These are phyloP conservation scores for Idris sp. DNA, from an alignment of 1,140 invertebrate species.

Conservation along the genomic window DNA sequence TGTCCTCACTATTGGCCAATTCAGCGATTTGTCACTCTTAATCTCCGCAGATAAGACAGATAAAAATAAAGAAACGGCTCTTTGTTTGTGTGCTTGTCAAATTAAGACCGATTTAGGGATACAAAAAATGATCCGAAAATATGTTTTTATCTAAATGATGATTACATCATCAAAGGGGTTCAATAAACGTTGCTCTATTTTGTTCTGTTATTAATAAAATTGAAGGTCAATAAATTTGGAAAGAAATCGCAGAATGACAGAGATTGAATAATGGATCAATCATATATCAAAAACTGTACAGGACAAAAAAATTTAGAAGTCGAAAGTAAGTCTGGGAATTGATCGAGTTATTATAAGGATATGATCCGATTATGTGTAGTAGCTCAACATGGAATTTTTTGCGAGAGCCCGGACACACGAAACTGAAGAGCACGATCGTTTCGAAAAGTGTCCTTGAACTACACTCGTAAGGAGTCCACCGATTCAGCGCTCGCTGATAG, in stretches of 20 bases:
- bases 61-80: slow-evolving; percentile 15
- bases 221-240: slow-evolving; percentile 8
- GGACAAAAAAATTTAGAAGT: neutral
- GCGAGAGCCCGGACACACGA: slow-evolving; percentile 21
- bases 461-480: slow-evolving; percentile 44
- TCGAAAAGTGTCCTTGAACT: slow-evolving; percentile 54
- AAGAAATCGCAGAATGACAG: neutral
- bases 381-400: slow-evolving; percentile 58
- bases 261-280: slow-evolving; percentile 8
- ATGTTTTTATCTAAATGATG: too few relatives aligned
- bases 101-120: too few relatives aligned
- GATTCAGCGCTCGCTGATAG: slow-evolving; percentile 20
- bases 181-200: slow-evolving; percentile 17
- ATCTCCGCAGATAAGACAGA: slow-evolving; percentile 6
- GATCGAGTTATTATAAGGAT: slow-evolving; percentile 8
- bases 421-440: slow-evolving; percentile 30
- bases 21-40: too few relatives aligned
- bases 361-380: slow-evolving; percentile 13
- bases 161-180: slow-evolving; percentile 24
- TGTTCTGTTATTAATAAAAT: neutral
- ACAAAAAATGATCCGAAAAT: too few relatives aligned
- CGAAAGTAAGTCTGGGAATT: slow-evolving; percentile 4
- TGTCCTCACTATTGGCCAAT: too few relatives aligned
- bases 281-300: neutral
- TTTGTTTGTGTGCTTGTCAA: slow-evolving; percentile 15